A percentile compares a stretch with the other conserved stretches of the same genome.
phyloP scores from a whole-genome alignment of 2,113 vertebrate species.

The Bombycilla garrulus region DNA sequence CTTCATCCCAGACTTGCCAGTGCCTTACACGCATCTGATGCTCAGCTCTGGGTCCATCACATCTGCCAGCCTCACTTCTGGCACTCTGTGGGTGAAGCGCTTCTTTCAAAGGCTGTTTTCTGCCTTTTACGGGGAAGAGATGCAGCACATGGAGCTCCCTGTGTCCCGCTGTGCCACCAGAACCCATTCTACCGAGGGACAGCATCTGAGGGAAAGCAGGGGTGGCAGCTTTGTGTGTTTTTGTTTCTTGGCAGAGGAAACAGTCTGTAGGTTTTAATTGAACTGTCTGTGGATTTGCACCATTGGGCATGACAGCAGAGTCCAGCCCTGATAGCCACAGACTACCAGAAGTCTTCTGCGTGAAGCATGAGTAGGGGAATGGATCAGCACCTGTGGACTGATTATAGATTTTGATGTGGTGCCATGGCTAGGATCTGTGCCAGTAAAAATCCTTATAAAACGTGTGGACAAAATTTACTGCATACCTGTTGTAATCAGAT shows the following conservation, averaged over 20 bases:
- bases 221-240: accelerated
- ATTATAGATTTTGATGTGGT: slow-evolving; percentile 15
- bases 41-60: background rate
- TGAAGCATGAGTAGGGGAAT: background rate
- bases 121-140: background rate
- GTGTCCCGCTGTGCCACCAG: background rate
- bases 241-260: background rate
- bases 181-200: background rate
- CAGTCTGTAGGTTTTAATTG: background rate
- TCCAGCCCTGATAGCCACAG: background rate
- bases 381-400: background rate
- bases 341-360: background rate
- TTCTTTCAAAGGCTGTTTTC: background rate
- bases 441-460: slow-evolving; percentile 47
- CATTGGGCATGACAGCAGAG: background rate
- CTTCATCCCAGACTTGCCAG: background rate
- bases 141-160: background rate
- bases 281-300: background rate
- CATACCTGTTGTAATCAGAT: background rate
- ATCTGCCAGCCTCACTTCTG: background rate
- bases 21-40: background rate
- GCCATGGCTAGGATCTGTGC: background rate
- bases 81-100: background rate
- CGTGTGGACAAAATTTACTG: slow-evolving; percentile 38
- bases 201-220: background rate